These are phyloP conservation scores for Mobula hypostoma DNA, from an alignment of 2,113 vertebrate species.

Conservation along the genomic window DNA sequence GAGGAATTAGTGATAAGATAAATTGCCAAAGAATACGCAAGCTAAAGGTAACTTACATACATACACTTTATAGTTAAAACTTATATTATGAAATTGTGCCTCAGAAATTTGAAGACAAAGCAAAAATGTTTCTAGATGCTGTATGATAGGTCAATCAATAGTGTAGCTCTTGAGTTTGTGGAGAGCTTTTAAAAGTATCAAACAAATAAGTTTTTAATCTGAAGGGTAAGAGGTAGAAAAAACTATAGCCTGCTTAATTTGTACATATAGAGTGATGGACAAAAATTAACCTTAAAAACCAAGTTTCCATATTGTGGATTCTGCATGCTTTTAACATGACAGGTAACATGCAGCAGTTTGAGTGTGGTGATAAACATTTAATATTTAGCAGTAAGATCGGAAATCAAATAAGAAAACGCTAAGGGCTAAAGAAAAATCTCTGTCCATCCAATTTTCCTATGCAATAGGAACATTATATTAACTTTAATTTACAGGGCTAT, in stretches of 20 bases:
- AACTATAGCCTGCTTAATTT: not conserved
- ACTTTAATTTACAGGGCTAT: not conserved
- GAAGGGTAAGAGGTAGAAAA: not conserved
- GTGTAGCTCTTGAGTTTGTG: not conserved
- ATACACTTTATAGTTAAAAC: not conserved
- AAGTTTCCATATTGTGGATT: not conserved
- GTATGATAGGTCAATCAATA: not conserved
- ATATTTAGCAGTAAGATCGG: not conserved
- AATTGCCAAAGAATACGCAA: not conserved
- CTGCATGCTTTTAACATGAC: not conserved
- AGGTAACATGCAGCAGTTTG: not conserved
- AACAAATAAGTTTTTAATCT: not conserved
- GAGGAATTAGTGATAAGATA: not conserved
- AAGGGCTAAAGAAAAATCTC: not conserved
- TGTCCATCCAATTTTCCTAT: not conserved
- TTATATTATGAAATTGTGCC: not conserved
- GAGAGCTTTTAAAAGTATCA: not conserved
- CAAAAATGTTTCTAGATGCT: no score
- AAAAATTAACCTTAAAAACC: not conserved
- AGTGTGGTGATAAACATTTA: not conserved
- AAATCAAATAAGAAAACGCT: constrained; percentile 13
- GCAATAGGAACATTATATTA: not conserved
- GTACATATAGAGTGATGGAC: not conserved
- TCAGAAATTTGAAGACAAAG: no score
- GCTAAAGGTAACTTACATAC: not conserved